phyloP scores from a whole-genome alignment of 2,888 invertebrate genomes.

The Petrolisthes cinctipes region DNA sequence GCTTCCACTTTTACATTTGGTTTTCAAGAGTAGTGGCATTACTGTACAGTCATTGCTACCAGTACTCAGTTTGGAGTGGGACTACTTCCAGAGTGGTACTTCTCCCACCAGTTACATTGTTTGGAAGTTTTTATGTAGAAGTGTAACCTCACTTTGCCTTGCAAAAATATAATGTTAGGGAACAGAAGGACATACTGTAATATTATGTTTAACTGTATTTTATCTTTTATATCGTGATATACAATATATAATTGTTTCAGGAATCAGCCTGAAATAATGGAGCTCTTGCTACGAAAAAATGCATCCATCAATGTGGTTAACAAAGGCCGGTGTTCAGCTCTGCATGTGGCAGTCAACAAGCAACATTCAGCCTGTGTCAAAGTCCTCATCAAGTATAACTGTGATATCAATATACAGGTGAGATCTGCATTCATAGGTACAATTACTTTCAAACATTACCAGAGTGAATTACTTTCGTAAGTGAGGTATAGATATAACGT shows the following conservation, averaged over 20 bases:
- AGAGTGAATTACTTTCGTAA: no score
- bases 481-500: neutral
- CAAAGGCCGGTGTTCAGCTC: slow-evolving; percentile 83
- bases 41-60: no score
- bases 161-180: neutral
- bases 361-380: slow-evolving; percentile 84
- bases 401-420: slow-evolving; percentile 79
- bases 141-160: neutral
- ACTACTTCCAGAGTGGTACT: no score
- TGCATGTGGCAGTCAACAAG: slow-evolving; percentile 90
- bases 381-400: slow-evolving; percentile 77
- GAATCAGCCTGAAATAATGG: slow-evolving; percentile 76
- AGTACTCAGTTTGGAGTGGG: no score
- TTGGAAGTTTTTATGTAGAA: neutral
- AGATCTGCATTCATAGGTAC: neutral
- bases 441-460: no score
- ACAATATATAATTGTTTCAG: slow-evolving; percentile 67
- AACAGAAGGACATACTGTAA: neutral
- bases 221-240: neutral
- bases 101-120: no score
- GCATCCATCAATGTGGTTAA: slow-evolving; percentile 82
- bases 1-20: no score
- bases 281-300: slow-evolving; percentile 79
- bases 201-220: neutral
- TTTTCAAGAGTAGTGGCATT: no score